Base-by-base conservation (phyloP, 30 jellyfish, hydroid and myxozoan species). In the Pseudorhiza aurosa region DNA sequence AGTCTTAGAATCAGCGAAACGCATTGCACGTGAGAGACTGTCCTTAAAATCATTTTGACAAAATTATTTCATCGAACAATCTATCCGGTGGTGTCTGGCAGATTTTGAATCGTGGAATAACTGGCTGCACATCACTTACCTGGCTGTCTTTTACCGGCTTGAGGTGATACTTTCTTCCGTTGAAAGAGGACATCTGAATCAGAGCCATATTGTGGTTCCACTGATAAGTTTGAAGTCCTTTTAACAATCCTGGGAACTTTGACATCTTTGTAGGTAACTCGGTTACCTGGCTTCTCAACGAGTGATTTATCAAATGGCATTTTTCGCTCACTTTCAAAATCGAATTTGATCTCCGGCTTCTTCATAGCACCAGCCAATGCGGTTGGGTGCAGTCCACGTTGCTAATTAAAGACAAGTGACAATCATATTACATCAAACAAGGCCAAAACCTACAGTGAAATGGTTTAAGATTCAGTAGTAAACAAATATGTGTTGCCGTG, bases 171-270 rank as follows among this genome's bases (percentile, higher is more conserved):
- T 22, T 44, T 71, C 65, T 26, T 64, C 27, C 75, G 46, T n/a
- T 43, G 28, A 17, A 30, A 27, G 19, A 77, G 51, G 26, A 88
- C 28, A 62, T 77, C 96, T 24, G 90, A 72, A 53, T 88, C 95
- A 21, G 98, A 91, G 10, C 98, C 98, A 77, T 72, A 77, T 26
- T 91, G 98, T 1, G 96, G 96, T 47, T 91, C 96, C 12, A 80
- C 95, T 0, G 98, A 91, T 84, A 91, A 26, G 58, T 84, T 84
- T 27, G 95, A 84, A 4, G 95, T 46, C 70, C 95, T 31, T 21
- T 84, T 84, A 21, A 84, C 82, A 45, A 84, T 72, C 59, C 88
- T 72, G 8, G 95, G 88, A 2, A 80, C 77, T 31, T 80, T 70
- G 15, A 80, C n/a, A 30, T 50, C 83, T 25, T 80, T 65, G 63